Evolutionary conservation across 2,888 invertebrate species (phyloP).

Genomic region (Eristalis pertinax): DNA sequence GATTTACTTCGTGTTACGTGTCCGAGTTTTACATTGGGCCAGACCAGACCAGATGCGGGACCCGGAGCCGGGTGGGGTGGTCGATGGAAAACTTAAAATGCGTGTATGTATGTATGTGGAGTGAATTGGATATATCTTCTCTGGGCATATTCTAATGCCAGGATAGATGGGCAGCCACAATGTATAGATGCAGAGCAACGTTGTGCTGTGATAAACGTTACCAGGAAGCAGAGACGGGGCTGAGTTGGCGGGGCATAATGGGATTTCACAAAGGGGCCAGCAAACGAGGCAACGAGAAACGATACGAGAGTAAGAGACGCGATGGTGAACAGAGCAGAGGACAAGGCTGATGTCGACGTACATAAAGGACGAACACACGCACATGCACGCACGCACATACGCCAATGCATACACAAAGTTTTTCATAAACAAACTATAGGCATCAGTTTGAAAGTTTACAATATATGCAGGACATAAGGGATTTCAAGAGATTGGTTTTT

Average conservation of each 20-base stretch:
- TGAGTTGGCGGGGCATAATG: not conserved
- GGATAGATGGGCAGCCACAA: conserved; percentile 62
- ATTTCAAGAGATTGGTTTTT: conserved; percentile 72
- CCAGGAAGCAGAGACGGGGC: conserved; percentile 8
- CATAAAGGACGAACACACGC: conserved; percentile 52
- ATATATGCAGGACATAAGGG: conserved; percentile 73
- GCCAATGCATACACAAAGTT: conserved; percentile 53
- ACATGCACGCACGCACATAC: not conserved
- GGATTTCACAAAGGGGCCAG: conserved; percentile 5
- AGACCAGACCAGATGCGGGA: not conserved
- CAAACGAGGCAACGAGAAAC: not conserved
- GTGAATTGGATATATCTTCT: conserved; percentile 64
- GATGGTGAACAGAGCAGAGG: conserved; percentile 32
- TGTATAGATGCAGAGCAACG: conserved; percentile 43
- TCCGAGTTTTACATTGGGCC: conserved; percentile 67
- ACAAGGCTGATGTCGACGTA: conserved; percentile 47
- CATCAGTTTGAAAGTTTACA: conserved; percentile 72
- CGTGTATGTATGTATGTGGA: conserved; percentile 48
- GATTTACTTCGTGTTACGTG: conserved; percentile 71
- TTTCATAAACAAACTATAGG: conserved; percentile 72
- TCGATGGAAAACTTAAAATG: conserved; percentile 69
- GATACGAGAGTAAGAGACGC: conserved; percentile 23
- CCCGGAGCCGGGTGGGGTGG: conserved; percentile 3
- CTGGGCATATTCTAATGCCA: conserved; percentile 70
- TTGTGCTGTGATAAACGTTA: conserved; percentile 64